Evolutionary conservation across 2,888 invertebrate genomes (phyloP).

Genomic region (Microctonus hyperodae): DNA sequence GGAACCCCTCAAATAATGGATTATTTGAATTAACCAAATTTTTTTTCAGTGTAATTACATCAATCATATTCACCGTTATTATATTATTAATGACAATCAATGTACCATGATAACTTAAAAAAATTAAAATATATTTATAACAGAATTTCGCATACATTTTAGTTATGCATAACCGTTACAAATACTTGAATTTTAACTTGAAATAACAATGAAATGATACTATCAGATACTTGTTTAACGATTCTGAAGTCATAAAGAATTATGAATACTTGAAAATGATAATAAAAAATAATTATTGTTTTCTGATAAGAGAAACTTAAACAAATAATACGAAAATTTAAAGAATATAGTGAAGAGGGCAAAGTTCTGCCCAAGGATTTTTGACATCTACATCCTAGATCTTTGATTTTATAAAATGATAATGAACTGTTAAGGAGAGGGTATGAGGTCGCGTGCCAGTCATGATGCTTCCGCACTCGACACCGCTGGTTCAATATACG

Average conservation of each 20-base stretch:
- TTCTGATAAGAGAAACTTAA: not conserved
- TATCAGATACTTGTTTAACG: not conserved
- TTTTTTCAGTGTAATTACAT: no score
- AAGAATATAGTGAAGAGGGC: not conserved
- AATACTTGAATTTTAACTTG: no score
- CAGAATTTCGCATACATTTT: no score
- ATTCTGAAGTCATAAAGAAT: not conserved
- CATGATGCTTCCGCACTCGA: constrained; percentile 24
- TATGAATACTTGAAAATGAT: not conserved
- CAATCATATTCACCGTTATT: no score
- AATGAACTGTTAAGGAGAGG: constrained; percentile 9
- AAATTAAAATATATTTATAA: no score
- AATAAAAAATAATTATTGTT: not conserved
- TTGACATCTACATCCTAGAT: constrained; percentile 27
- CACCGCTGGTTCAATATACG: constrained; percentile 19
- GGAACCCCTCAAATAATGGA: no score
- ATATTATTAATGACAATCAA: no score
- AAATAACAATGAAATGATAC: not conserved
- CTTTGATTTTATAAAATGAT: constrained; percentile 18
- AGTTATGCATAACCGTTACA: no score
- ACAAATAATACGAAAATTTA: not conserved
- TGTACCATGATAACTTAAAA: no score
- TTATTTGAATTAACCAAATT: no score
- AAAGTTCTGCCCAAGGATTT: constrained; percentile 1
- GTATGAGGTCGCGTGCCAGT: constrained; percentile 39